Evolutionary conservation across 2,113 vertebrate species (phyloP).

Genomic region (Sapajus apella): DNA sequence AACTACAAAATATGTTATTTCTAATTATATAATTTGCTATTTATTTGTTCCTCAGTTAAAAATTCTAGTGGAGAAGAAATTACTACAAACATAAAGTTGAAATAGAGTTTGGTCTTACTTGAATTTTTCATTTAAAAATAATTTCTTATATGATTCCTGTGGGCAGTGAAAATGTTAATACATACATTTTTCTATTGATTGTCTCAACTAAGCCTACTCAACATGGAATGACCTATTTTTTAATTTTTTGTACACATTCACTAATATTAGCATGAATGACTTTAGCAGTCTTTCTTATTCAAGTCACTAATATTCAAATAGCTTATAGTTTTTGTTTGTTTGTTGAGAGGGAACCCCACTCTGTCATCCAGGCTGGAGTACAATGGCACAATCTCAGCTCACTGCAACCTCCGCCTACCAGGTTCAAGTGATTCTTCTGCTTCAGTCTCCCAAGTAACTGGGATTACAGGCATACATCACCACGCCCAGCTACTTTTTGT

Average conservation of each 20-base stretch:
- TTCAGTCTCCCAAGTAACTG: too few species aligned
- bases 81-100: neutral
- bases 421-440: too few species aligned
- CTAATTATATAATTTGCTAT: neutral
- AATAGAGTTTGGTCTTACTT: neutral
- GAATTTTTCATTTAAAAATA: constrained; percentile 17
- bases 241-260: neutral
- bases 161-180: neutral
- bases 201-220: neutral
- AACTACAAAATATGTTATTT: neutral
- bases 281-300: neutral
- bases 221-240: neutral
- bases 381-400: too few species aligned
- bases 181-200: neutral
- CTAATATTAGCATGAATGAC: neutral
- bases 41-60: neutral
- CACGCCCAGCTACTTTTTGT: too few species aligned
- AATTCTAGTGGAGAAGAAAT: neutral
- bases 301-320: neutral
- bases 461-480: too few species aligned
- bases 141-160: neutral
- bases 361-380: too few species aligned
- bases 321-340: neutral
- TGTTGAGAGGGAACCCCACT: too few species aligned
- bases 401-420: too few species aligned